Evolutionary conservation across 2,113 vertebrate species (phyloP).

Genomic region (Nerophis ophidion): DNA sequence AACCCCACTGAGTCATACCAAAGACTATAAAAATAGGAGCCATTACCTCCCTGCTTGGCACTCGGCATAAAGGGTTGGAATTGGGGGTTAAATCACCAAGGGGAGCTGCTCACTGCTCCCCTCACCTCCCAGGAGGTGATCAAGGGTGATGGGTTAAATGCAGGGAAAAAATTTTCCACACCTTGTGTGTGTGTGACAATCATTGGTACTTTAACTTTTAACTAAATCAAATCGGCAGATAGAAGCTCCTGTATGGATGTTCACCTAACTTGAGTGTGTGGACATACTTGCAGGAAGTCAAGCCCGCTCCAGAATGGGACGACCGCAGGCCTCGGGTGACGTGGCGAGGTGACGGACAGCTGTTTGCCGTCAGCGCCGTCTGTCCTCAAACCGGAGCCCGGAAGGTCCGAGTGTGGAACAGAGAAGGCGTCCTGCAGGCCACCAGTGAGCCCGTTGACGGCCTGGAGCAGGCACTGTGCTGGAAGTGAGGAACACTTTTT

Average conservation of each 20-base stretch:
- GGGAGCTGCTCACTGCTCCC: too few relatives aligned
- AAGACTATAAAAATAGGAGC: too few relatives aligned
- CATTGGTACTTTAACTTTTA: too few relatives aligned
- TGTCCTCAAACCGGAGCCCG: slow-evolving; percentile 81
- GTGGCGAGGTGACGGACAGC: slow-evolving; percentile 92
- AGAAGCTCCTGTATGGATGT: background rate
- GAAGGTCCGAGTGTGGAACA: slow-evolving; percentile 58
- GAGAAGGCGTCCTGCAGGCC: slow-evolving; percentile 87
- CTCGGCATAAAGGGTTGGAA: too few relatives aligned
- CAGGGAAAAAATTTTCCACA: too few relatives aligned
- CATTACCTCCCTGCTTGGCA: too few relatives aligned
- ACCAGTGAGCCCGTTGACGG: slow-evolving; percentile 86
- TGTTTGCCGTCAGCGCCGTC: slow-evolving; percentile 85
- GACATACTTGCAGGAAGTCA: slow-evolving; percentile 66
- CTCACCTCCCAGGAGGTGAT: too few relatives aligned
- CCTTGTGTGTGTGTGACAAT: too few relatives aligned
- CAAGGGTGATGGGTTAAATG: too few relatives aligned
- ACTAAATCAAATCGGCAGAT: background rate
- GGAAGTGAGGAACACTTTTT: slow-evolving; percentile 80
- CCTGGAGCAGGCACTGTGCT: slow-evolving; percentile 84
- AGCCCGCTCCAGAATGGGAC: slow-evolving; percentile 79
- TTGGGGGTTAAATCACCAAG: too few relatives aligned
- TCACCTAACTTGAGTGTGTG: background rate
- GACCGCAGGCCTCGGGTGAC: slow-evolving; percentile 78
- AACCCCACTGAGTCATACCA: too few relatives aligned